phyloP scores from a whole-genome alignment of 2,888 invertebrate species.

The Leptogaster cylindrica region DNA sequence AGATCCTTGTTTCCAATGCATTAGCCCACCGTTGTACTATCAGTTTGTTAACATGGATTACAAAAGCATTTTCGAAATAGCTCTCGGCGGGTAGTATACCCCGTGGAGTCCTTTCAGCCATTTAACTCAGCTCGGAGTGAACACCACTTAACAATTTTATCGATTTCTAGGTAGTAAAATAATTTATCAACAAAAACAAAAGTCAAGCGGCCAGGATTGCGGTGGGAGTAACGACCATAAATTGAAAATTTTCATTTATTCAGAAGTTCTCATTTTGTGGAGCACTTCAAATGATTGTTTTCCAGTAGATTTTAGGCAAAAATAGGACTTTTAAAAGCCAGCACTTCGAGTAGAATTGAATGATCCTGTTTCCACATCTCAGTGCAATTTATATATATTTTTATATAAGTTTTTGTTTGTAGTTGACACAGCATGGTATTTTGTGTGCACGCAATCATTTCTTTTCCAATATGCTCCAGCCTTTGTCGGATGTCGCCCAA shows the following conservation, averaged over 20 bases:
- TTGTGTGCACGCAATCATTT: too few relatives aligned
- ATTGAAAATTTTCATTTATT: slow-evolving; percentile 28
- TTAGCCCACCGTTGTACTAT: slow-evolving; percentile 36
- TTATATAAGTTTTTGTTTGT: too few relatives aligned
- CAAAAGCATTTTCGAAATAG: slow-evolving; percentile 33
- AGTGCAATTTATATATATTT: too few relatives aligned
- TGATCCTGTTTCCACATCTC: too few relatives aligned
- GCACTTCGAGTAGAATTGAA: too few relatives aligned
- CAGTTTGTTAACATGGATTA: slow-evolving; percentile 40
- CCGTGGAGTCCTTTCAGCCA: slow-evolving; percentile 9
- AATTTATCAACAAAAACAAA: slow-evolving; percentile 28
- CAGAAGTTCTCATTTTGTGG: slow-evolving; percentile 24
- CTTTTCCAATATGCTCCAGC: too few relatives aligned
- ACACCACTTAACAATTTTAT: slow-evolving; percentile 35
- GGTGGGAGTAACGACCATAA: slow-evolving; percentile 22
- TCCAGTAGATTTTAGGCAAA: too few relatives aligned
- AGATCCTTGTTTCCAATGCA: slow-evolving; percentile 36
- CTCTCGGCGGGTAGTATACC: slow-evolving; percentile 13
- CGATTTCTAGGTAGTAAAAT: slow-evolving; percentile 33
- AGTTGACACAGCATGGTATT: too few relatives aligned
- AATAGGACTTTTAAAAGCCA: too few relatives aligned
- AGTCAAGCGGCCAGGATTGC: neutral
- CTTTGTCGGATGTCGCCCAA: too few relatives aligned
- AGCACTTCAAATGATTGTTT: too few relatives aligned
- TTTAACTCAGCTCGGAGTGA: slow-evolving; percentile 17